Conservation (phyloP, 2,797 vertebrate genomes). For the Anabacerthia variegaticeps region DNA sequence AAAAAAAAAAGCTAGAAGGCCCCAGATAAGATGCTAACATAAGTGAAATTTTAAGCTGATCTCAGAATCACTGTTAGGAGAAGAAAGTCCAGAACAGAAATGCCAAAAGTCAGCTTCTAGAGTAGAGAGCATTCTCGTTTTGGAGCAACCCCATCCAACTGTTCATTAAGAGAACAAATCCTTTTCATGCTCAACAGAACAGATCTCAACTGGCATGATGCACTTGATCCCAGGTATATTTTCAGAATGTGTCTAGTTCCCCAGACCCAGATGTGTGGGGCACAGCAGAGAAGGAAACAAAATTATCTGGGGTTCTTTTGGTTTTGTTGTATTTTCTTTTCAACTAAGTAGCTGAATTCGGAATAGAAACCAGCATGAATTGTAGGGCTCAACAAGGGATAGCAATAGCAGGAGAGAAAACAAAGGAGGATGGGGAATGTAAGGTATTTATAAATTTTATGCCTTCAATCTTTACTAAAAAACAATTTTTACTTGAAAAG, state of each 20-base stretch:
- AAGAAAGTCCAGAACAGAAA: neutral
- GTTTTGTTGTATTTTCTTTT: neutral
- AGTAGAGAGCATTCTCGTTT: neutral
- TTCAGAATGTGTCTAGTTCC: neutral
- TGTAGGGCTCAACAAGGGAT: neutral
- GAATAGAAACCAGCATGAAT: neutral
- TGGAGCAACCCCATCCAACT: neutral
- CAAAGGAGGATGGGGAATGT: neutral
- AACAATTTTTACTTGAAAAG: neutral
- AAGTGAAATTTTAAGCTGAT: neutral
- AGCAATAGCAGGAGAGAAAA: neutral
- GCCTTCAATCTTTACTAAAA: neutral
- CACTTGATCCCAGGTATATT: neutral
- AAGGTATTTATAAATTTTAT: neutral
- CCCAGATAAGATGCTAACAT: neutral
- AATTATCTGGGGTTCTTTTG: neutral
- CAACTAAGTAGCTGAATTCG: neutral
- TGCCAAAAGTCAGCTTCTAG: neutral
- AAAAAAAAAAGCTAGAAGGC: neutral
- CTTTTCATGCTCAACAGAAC: neutral
- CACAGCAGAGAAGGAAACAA: neutral
- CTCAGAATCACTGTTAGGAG: neutral
- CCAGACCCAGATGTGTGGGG: neutral
- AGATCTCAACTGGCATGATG: neutral
- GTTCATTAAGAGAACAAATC: slow-evolving; percentile 15